Evolutionary conservation across 2,113 vertebrate genomes (phyloP).

Genomic region (Nothocercus julius): DNA sequence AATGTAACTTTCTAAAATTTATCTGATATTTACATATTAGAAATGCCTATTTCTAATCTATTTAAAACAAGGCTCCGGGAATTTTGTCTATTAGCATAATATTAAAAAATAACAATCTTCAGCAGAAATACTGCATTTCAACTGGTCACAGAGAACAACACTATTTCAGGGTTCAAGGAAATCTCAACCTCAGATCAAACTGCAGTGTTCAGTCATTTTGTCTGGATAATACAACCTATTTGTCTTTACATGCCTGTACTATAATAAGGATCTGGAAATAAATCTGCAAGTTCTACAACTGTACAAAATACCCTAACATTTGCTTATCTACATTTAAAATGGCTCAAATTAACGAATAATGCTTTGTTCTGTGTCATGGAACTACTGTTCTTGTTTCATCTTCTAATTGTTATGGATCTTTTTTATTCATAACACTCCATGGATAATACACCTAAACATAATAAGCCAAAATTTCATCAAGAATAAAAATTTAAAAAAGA

Average conservation of each 20-base stretch:
- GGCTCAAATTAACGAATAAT: neutral
- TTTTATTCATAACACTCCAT: neutral
- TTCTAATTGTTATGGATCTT: neutral
- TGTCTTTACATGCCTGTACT: neutral
- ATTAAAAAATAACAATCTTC: neutral
- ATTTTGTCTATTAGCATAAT: neutral
- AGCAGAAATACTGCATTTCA: neutral
- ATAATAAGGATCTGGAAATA: neutral
- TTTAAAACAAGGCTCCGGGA: neutral
- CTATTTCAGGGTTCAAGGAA: neutral
- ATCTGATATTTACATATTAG: neutral
- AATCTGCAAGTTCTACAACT: neutral
- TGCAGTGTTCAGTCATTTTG: neutral
- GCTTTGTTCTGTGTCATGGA: neutral
- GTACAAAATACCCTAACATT: neutral
- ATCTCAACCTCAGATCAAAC: neutral
- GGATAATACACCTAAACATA: neutral
- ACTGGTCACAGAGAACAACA: neutral
- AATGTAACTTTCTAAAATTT: neutral
- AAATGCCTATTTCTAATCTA: neutral
- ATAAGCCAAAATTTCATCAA: neutral
- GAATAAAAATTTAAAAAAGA: neutral
- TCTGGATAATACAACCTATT: neutral
- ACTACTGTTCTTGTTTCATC: neutral
- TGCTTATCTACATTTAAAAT: neutral